phyloP scores from a whole-genome alignment of 2,113 vertebrate genomes.

The Leucosticte australis region DNA sequence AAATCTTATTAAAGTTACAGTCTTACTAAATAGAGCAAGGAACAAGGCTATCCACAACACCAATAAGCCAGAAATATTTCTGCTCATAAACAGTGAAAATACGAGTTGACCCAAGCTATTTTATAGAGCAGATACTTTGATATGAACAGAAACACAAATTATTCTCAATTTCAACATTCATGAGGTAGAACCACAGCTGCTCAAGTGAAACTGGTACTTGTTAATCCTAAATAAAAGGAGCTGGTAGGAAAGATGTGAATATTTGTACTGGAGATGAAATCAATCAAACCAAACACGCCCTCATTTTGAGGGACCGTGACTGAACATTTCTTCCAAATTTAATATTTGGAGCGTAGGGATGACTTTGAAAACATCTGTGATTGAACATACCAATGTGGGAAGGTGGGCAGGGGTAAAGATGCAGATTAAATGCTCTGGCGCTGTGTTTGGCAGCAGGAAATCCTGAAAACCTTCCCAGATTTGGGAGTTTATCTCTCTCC shows the following conservation, averaged over 20 bases:
- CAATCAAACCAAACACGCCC: not conserved
- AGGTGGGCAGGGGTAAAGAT: not conserved
- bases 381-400: not conserved
- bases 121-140: not conserved
- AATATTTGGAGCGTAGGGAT: not conserved
- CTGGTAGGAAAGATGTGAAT: not conserved
- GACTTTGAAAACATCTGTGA: not conserved
- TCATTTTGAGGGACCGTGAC: not conserved
- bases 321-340: not conserved
- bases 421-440: not conserved
- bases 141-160: not conserved
- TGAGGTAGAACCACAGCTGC: not conserved
- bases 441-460: not conserved
- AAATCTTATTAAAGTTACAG: not conserved
- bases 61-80: slow-evolving; percentile 20
- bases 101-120: not conserved
- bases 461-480: not conserved
- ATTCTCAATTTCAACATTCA: not conserved
- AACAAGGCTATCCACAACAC: not conserved
- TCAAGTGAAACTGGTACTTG: not conserved
- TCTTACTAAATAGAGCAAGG: not conserved
- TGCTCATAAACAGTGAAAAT: not conserved
- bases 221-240: not conserved
- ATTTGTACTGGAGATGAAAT: not conserved
- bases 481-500: not conserved